Conservation (phyloP, 2,113 vertebrate species). For the Gopherus evgoodei region DNA sequence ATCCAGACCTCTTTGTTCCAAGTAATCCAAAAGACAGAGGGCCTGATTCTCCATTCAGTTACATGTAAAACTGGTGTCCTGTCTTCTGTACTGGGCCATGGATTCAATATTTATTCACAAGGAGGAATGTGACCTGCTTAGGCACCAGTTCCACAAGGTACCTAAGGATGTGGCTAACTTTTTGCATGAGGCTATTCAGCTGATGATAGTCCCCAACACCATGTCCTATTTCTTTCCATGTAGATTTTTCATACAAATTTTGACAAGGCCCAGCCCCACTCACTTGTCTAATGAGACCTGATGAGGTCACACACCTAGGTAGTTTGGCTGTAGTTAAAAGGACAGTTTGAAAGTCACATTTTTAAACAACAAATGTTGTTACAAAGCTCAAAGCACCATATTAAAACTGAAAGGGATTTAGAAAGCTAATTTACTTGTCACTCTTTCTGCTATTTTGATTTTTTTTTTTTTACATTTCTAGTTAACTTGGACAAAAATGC, state of each 20-base stretch:
- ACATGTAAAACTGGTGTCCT: not conserved
- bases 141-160: not conserved
- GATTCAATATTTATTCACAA: not conserved
- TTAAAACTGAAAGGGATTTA: not conserved
- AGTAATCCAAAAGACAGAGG: not conserved
- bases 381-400: not conserved
- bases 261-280: accelerated
- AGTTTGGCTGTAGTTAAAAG: not conserved
- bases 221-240: not conserved
- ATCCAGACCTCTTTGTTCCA: constrained; percentile 33
- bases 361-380: not conserved
- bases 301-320: not conserved
- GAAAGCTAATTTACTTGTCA: not conserved
- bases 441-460: not conserved
- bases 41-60: not conserved
- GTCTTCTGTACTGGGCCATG: not conserved
- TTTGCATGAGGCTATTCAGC: not conserved
- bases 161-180: not conserved
- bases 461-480: not conserved
- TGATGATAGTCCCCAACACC: not conserved
- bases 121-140: not conserved
- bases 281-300: not conserved
- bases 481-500: not conserved
- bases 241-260: not conserved
- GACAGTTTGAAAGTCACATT: not conserved